These are phyloP conservation scores for Drosophila siamana DNA, from an alignment of 2,888 invertebrate genomes.

Conservation along the genomic window DNA sequence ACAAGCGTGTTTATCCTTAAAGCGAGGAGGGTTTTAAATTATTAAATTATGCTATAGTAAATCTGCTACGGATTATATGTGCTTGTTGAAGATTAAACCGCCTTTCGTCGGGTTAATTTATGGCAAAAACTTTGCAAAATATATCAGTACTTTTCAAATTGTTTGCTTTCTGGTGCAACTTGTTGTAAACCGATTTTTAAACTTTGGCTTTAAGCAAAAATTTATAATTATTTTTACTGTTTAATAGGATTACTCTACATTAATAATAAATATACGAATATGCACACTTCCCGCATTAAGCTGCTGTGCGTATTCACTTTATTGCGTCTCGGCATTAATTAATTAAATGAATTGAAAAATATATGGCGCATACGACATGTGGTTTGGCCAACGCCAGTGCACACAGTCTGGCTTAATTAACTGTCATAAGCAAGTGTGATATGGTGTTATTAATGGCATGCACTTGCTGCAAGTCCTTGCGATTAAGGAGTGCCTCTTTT, in stretches of 20 bases:
- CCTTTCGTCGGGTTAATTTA: slow-evolving; percentile 7
- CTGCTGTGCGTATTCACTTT: neutral
- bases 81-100: slow-evolving; percentile 5
- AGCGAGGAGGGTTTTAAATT: neutral
- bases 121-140: slow-evolving; percentile 27
- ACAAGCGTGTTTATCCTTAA: neutral
- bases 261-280: neutral
- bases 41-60: neutral
- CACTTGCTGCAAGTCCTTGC: neutral
- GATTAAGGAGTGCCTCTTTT: neutral
- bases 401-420: slow-evolving; percentile 30
- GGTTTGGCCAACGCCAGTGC: slow-evolving; percentile 13
- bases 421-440: slow-evolving; percentile 21
- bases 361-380: slow-evolving; percentile 28
- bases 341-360: slow-evolving; percentile 22
- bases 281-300: neutral
- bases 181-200: no score
- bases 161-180: no score
- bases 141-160: no score
- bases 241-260: neutral
- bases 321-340: slow-evolving; percentile 5
- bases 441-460: slow-evolving; percentile 18
- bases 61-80: neutral
- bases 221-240: no score
- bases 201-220: no score